phyloP scores from a whole-genome alignment of 2,888 invertebrate genomes.

The Anthrax anthrax region DNA sequence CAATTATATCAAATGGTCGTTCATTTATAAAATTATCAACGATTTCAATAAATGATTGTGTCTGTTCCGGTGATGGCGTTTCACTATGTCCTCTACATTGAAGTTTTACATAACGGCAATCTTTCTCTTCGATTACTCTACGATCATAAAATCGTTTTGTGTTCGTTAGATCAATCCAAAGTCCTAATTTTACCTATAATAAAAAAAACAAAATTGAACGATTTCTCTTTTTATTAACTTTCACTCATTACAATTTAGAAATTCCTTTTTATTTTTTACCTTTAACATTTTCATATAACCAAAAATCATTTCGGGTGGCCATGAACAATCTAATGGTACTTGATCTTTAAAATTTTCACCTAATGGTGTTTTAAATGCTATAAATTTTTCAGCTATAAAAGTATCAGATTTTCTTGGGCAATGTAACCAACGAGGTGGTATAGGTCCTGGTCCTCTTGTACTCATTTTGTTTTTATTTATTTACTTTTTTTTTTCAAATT shows the following conservation, averaged over 20 bases:
- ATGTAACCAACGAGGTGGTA: conserved; percentile 75
- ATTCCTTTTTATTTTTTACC: conserved; percentile 35
- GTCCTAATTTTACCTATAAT: conserved; percentile 63
- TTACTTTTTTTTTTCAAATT: too few relatives aligned
- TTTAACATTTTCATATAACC: conserved; percentile 60
- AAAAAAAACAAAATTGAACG: background rate
- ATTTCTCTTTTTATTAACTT: background rate
- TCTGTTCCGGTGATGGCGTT: conserved; percentile 76
- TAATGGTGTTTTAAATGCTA: conserved; percentile 65
- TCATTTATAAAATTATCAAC: conserved; percentile 66
- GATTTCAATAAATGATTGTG: conserved; percentile 63
- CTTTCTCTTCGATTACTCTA: conserved; percentile 56
- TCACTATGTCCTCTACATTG: conserved; percentile 86
- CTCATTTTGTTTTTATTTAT: conserved; percentile 6
- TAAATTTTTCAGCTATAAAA: conserved; percentile 66
- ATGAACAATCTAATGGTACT: conserved; percentile 70
- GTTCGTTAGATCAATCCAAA: conserved; percentile 96
- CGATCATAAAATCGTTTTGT: conserved; percentile 86
- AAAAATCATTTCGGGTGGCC: conserved; percentile 79
- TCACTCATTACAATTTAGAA: background rate
- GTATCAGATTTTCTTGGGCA: conserved; percentile 69
- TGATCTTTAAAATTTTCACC: conserved; percentile 65
- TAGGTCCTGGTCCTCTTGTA: conserved; percentile 40
- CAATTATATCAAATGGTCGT: conserved; percentile 57
- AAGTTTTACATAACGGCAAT: conserved; percentile 75